These are phyloP conservation scores for Taeniopygia guttata DNA, from an alignment of 2,797 vertebrate genomes.

Conservation along the genomic window DNA sequence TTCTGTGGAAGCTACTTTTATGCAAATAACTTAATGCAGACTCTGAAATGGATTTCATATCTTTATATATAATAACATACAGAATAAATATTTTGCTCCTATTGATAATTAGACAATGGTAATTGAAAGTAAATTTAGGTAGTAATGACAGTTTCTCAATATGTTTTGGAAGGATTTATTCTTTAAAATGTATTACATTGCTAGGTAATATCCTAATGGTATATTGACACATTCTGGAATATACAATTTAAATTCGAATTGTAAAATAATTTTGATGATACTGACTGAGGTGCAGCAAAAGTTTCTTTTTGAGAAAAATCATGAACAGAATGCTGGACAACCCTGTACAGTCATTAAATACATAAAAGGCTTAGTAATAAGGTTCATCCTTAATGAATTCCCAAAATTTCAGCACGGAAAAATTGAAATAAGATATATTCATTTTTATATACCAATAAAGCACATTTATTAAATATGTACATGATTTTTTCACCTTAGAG, in stretches of 20 bases:
- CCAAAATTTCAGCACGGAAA: neutral
- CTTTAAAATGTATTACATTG: conserved; percentile 49
- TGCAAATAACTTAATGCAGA: neutral
- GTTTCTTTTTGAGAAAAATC: conserved; percentile 28
- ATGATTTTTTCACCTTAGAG: neutral
- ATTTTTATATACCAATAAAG: neutral
- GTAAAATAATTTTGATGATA: conserved; percentile 39
- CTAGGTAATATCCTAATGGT: conserved; percentile 59
- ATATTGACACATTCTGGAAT: conserved; percentile 60
- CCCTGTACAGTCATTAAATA: neutral
- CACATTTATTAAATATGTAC: neutral
- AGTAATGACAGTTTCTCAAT: conserved; percentile 53
- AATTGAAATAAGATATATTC: neutral
- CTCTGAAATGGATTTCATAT: conserved; percentile 15
- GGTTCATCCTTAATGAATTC: neutral
- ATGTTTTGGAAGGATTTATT: conserved; percentile 60
- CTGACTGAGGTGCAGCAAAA: conserved; percentile 40
- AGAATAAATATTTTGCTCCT: conserved; percentile 49
- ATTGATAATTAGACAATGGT: conserved; percentile 57
- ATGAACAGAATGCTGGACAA: conserved; percentile 21
- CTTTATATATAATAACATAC: conserved; percentile 39
- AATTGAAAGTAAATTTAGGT: conserved; percentile 70
- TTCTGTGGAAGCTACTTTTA: neutral
- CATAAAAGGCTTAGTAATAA: neutral
- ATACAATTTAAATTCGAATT: conserved; percentile 62